Evolutionary conservation across 2,888 invertebrate genomes (phyloP), one percentile per base, ranked within the genome.

Genomic region (Cataglyphis rosenhaueri): DNA sequence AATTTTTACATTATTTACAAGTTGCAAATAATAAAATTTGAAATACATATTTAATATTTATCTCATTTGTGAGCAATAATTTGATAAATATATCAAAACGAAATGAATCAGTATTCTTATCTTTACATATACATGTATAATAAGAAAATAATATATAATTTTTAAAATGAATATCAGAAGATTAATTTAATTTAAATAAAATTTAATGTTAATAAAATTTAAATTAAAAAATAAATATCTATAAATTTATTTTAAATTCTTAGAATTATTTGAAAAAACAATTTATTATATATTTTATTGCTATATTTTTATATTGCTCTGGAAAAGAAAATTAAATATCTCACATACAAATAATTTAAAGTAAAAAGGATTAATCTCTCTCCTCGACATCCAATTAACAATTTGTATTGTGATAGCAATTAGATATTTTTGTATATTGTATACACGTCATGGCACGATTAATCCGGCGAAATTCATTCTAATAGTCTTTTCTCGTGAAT

Each of bases 401-500:
- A 74, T 29, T 61, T 9, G 32, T 44, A 74, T 62, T 32, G 62
- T 32, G 12, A 29, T 29, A 44, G 44, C 21, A 44, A 74, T 74
- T 74, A 62, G 9, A 3, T 35, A 18, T 75, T 32, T n/a, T n/a
- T n/a, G n/a, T n/a, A n/a, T n/a, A n/a, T n/a, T 64, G 44, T 12
- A 32, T 62, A 32, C 44, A 32, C 35, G 18, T 64, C 74, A 32
- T 64, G 64, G 61, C 48, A 12, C 35, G 64, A 64, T 35, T 64
- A 64, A 64, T 75, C 9, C 44, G 62, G 41, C 38, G 25, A 71
- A 71, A 59, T 38, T 38, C 9, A 18, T 38, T 4, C 35, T 55
- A 29, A 15, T n/a, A 25, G 15, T 68, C 59, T 10, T 48, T 68
- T 52, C 59, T 38, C 48, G 48, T 44, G 61, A 76, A 76, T 82